Percentiles rank a stretch among this genome's conserved stretches.
Conservation (phyloP, 2,113 vertebrate genomes). For the Psettodes erumei region DNA sequence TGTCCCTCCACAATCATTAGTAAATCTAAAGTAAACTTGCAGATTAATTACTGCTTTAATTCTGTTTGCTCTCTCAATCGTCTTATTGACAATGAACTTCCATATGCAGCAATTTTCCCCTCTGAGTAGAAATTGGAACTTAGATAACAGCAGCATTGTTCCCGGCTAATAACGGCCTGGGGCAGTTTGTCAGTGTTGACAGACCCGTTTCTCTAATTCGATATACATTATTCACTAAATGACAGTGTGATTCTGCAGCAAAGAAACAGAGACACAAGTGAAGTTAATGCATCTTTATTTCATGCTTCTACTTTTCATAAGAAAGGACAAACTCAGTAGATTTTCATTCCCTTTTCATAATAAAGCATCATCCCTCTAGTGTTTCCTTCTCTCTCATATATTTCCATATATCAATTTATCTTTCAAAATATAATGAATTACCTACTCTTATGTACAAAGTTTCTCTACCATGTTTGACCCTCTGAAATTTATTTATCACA, state of each 20-base stretch:
- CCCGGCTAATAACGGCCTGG: not conserved
- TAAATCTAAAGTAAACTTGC: not conserved
- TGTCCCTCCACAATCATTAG: constrained; percentile 8
- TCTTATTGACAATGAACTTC: constrained; percentile 50
- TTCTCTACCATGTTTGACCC: constrained; percentile 73
- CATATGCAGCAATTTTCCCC: constrained; percentile 21
- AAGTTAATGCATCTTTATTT: constrained; percentile 85
- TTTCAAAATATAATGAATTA: constrained; percentile 72
- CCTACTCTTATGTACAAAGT: constrained; percentile 85
- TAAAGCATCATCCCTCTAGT: constrained; percentile 70
- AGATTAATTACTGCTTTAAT: constrained; percentile 43
- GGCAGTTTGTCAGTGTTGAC: not conserved
- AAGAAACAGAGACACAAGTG: constrained; percentile 52
- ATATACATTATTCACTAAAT: constrained; percentile 13
- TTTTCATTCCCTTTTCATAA: constrained; percentile 75
- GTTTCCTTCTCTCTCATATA: constrained; percentile 52
- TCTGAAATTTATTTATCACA: constrained; percentile 63
- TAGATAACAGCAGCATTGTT: constrained; percentile 20
- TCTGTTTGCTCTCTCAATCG: constrained; percentile 39
- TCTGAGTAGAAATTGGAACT: constrained; percentile 35
- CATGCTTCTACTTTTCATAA: constrained; percentile 81
- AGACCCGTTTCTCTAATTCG: not conserved
- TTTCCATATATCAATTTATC: constrained; percentile 61
- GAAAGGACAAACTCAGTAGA: constrained; percentile 75
- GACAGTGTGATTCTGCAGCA: constrained; percentile 5